phyloP scores from a whole-genome alignment of 2,888 invertebrate genomes.

The Tetanocera ferruginea region DNA sequence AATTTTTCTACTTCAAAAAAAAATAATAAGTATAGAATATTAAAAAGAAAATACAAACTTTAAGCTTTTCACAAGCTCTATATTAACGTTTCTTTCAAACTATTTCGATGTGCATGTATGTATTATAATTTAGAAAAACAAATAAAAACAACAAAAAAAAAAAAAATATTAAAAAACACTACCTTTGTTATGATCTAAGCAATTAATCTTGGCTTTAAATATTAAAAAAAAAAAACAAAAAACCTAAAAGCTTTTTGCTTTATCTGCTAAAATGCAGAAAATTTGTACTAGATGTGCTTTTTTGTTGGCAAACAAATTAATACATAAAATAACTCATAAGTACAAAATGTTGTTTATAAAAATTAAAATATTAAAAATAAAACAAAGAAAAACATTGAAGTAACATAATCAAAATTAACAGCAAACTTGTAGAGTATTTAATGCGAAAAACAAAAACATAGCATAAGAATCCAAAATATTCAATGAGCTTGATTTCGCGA shows the following conservation, averaged over 20 bases:
- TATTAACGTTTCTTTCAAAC: not conserved
- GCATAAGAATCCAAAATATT: not conserved
- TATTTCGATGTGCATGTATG: no score
- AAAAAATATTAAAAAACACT: not conserved
- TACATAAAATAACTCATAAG: not conserved
- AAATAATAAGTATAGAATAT: conserved; percentile 2
- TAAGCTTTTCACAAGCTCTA: not conserved
- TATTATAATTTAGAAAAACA: not conserved
- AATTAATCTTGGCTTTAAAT: not conserved
- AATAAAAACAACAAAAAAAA: not conserved
- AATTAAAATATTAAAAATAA: no score
- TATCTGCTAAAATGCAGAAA: not conserved
- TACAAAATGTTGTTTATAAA: no score
- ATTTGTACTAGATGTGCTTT: not conserved
- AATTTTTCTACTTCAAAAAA: conserved; percentile 30
- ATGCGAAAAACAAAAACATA: not conserved
- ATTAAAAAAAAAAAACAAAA: not conserved
- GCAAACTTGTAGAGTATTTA: not conserved
- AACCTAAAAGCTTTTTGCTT: conserved; percentile 17
- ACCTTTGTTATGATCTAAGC: not conserved
- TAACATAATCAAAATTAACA: no score
- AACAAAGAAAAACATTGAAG: no score
- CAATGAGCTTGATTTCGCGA: no score
- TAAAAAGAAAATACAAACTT: not conserved
- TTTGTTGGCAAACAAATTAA: not conserved